These are phyloP conservation scores for Neria commutata DNA, from an alignment of 2,888 invertebrate species.

Conservation along the genomic window DNA sequence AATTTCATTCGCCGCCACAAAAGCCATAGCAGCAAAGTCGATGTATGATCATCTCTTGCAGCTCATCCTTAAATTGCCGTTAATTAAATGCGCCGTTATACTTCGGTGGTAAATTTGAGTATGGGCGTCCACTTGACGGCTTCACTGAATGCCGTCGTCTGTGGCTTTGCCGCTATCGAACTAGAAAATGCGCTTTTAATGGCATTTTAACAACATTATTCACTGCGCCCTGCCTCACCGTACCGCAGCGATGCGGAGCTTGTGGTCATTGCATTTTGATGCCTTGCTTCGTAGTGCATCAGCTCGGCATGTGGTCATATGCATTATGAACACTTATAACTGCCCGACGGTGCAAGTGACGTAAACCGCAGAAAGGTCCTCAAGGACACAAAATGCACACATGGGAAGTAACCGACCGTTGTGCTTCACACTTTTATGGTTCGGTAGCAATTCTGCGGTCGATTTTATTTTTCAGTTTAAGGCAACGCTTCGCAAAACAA, in stretches of 20 bases:
- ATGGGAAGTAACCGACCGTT: not conserved
- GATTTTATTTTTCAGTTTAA: constrained; percentile 22
- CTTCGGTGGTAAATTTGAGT: not conserved
- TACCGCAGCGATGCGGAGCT: too few species aligned
- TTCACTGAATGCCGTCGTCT: not conserved
- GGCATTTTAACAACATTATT: constrained; percentile 18
- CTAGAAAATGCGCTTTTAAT: constrained; percentile 9
- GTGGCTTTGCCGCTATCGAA: not conserved
- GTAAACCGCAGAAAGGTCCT: constrained; percentile 19
- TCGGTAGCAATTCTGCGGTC: constrained; percentile 27
- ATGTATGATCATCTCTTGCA: too few species aligned
- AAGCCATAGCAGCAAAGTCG: too few species aligned
- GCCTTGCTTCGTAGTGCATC: not conserved
- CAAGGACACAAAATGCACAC: constrained; percentile 22
- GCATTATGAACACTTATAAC: constrained; percentile 15
- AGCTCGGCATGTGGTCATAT: constrained; percentile 20
- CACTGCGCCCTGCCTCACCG: not conserved
- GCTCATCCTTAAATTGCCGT: constrained; percentile 8
- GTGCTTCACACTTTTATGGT: constrained; percentile 2
- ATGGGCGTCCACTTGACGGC: constrained; percentile 20
- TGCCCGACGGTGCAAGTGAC: constrained; percentile 3
- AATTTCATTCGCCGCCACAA: too few species aligned
- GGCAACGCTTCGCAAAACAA: too few species aligned
- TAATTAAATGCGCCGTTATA: constrained; percentile 47
- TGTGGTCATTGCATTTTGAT: constrained; percentile 4